These are phyloP conservation scores for Centropristis striata DNA, from an alignment of 2,113 vertebrate species.

Conservation along the genomic window DNA sequence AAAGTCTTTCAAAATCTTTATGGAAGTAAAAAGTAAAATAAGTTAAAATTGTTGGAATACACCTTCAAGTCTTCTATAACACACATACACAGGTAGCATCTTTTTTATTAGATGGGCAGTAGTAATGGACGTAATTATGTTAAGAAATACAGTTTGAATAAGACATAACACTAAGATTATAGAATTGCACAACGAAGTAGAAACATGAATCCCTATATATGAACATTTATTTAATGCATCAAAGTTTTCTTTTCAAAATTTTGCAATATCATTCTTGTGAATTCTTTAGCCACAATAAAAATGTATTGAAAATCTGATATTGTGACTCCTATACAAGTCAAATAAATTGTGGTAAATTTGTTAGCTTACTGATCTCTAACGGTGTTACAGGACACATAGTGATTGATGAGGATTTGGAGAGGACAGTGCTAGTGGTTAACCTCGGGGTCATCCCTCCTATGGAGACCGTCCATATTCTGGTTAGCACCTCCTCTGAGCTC, in stretches of 20 bases:
- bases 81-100: neutral
- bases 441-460: conserved; percentile 91
- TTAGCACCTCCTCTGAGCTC: conserved; percentile 97
- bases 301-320: too few relatives aligned
- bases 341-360: neutral
- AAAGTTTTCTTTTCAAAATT: too few relatives aligned
- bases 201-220: neutral
- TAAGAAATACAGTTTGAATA: neutral
- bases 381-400: conserved; percentile 84
- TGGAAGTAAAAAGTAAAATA: neutral
- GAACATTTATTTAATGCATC: neutral
- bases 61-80: neutral
- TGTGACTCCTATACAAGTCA: too few relatives aligned
- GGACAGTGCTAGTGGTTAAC: conserved; percentile 91
- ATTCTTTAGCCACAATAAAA: too few relatives aligned
- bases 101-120: neutral
- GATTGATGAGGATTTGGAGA: conserved; percentile 95
- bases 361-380: conserved; percentile 5
- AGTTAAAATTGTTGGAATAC: neutral
- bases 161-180: neutral
- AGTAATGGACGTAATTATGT: neutral
- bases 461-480: conserved; percentile 91
- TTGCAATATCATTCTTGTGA: too few relatives aligned
- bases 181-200: neutral
- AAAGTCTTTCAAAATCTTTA: neutral